Percentiles rank a stretch among this genome's conserved stretches.
phyloP scores from a whole-genome alignment of 2,888 invertebrate species.

The Pristionchus entomophagus region DNA sequence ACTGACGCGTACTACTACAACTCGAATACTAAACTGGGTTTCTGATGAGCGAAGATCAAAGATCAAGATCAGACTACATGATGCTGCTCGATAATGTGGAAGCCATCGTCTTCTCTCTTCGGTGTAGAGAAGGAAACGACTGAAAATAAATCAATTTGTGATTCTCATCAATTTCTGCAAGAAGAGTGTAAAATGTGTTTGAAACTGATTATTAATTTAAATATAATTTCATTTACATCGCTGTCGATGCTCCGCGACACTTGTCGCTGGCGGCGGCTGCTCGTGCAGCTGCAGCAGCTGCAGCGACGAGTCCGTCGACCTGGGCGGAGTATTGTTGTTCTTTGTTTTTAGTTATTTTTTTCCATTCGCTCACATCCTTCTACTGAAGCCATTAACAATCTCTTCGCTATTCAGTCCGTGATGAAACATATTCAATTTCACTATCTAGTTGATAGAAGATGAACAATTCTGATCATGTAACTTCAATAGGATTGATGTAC shows the following conservation, averaged over 20 bases:
- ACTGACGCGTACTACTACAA: neutral
- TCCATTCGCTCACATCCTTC: no score
- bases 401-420: no score
- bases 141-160: constrained; percentile 49
- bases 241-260: constrained; percentile 5
- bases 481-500: no score
- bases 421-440: neutral
- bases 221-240: neutral
- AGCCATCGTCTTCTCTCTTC: constrained; percentile 64
- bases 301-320: constrained; percentile 46
- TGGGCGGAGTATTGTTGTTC: neutral
- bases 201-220: neutral
- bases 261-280: constrained; percentile 1
- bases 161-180: neutral
- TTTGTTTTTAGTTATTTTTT: no score
- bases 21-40: neutral
- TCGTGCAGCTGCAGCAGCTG: constrained; percentile 46
- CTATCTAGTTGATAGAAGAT: no score
- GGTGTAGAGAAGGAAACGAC: constrained; percentile 75
- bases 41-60: neutral
- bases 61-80: constrained; percentile 57
- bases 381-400: no score
- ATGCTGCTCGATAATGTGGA: constrained; percentile 67
- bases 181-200: neutral
- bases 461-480: no score